Base-by-base conservation (phyloP, 2,888 invertebrate genomes). In the Epiblema foenella region DNA sequence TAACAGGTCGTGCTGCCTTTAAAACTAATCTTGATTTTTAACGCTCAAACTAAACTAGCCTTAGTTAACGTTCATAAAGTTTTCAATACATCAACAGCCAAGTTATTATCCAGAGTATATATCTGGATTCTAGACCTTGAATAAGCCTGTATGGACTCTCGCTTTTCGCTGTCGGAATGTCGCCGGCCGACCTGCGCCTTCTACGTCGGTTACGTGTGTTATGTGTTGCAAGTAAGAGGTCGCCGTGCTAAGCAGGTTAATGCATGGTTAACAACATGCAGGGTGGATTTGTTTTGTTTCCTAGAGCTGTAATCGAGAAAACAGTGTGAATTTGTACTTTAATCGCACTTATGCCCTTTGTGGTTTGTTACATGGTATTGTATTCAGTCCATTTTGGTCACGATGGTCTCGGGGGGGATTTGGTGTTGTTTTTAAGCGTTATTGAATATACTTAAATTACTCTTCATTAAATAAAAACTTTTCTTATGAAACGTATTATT, bases 151-250 rank as follows among this genome's bases (percentile, higher is more conserved):
- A 78, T 82, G 64, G 60, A 88, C 89, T 88, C 88, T 88, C 87
- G 84, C 79, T 88, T 70, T 88, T 87, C 88, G 80, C 83, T 80
- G 78, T 77, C 78, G 85, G 88, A 87, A 87, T 87, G 86, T 85
- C 86, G 80, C 84, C 81, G 71, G 79, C 76, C 81, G 77, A 80
- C 82, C 81, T 66, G 70, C 70, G 70, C 65, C 33, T 12, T 2
- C 29, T 33, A 54, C 59, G 75, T 77, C 77, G 79, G 74, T 75
- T 76, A 76, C 78, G 74, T 75, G 59, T 77, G 73, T 68, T 73
- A 77, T 76, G 76, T 74, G 66, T 68, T 52, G 67, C 66, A 56
- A 68, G 65, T 65, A 65, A 60, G 65, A 66, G 71, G 71, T 67
- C 67, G 71, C 58, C 59, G 63, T 62, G 68, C 68, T 66, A 60